Evolutionary conservation across 2,797 vertebrate genomes (phyloP), one percentile per base, ranked within the genome.

Genomic region (Channa striata): DNA sequence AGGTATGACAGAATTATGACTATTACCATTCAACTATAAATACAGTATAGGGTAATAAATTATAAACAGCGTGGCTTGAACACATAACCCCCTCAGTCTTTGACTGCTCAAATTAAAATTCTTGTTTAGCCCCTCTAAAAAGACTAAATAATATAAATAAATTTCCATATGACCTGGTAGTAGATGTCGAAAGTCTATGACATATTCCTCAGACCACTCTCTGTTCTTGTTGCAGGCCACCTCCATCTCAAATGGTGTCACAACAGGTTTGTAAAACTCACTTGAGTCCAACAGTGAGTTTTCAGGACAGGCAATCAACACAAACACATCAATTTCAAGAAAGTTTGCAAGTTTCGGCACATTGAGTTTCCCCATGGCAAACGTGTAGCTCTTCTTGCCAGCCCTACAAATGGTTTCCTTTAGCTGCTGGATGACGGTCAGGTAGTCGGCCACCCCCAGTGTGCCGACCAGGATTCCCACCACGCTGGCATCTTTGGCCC

Each of bases 281-380:
- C 90, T 89, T 0, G 89, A 96, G 84, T 97, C 95, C 87, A 97
- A 59, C 81, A 99, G 82, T 0, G 95, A 95, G 87, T 97, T 97
- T 89, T 98, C 96, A 2, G 97, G 93, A 68, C 98, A 99, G 1
- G 98, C 95, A 17, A 99, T 90, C 19, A 99, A 82, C 69, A 99
- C 97, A 0, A 97, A 99, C 54, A 99, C 62, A 64, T 99, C 98
- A 44, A 99, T 94, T 80, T 99, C 98, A 1, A 93, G 89, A 81
- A 99, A 99, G 92, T 99, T 99, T 33, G 97, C 97, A 8, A 99
- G 93, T 64, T 99, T 99, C 53, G 97, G 91, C 0, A 97, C 96
- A 1, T 96, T 99, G 0, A 96, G 93, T 54, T 96, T 97, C n/a
- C 98, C 98, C 93, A 99, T 93, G 0, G 96, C 96, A 65, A 99